Evolutionary conservation across 2,888 invertebrate species (phyloP).

Genomic region (Cynaeus angustus): DNA sequence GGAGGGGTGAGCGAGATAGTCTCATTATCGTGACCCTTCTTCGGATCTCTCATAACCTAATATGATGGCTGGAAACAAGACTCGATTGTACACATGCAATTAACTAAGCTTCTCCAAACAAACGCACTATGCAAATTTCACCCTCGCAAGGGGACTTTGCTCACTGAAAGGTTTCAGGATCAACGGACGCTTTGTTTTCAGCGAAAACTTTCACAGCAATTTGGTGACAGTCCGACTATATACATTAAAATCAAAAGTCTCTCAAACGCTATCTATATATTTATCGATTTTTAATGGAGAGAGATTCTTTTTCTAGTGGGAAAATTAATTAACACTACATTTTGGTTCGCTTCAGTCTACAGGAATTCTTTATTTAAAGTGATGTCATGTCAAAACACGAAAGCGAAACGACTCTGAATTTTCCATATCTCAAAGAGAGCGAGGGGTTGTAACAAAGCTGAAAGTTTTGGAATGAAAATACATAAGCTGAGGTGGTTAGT

Average conservation of each 20-base stretch:
- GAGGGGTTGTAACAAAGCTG: conserved; percentile 11
- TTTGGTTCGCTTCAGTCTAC: background rate
- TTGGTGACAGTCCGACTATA: background rate
- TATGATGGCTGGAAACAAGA: conserved; percentile 53
- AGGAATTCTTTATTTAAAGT: background rate
- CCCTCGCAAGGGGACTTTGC: conserved; percentile 14
- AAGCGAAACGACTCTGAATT: conserved; percentile 1
- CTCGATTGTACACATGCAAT: conserved; percentile 57
- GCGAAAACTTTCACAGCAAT: background rate
- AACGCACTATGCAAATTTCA: conserved; percentile 57
- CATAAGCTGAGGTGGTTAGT: conserved; percentile 28
- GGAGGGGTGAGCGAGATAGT: conserved; percentile 50
- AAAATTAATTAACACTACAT: background rate
- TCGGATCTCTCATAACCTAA: conserved; percentile 55
- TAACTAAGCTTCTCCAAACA: conserved; percentile 57
- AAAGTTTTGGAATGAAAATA: conserved; percentile 31
- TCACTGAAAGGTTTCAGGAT: conserved; percentile 23
- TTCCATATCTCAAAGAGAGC: conserved; percentile 23
- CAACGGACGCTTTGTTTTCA: conserved; percentile 18
- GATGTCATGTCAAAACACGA: background rate
- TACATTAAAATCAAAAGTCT: background rate
- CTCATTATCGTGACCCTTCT: conserved; percentile 55
- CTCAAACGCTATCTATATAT: no score
- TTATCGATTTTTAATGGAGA: no score
- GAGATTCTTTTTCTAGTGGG: no score